A percentile compares a stretch with the other conserved stretches of the same genome.
phyloP scores from a whole-genome alignment of 2,888 invertebrate species.

The Sphinx pinastri region DNA sequence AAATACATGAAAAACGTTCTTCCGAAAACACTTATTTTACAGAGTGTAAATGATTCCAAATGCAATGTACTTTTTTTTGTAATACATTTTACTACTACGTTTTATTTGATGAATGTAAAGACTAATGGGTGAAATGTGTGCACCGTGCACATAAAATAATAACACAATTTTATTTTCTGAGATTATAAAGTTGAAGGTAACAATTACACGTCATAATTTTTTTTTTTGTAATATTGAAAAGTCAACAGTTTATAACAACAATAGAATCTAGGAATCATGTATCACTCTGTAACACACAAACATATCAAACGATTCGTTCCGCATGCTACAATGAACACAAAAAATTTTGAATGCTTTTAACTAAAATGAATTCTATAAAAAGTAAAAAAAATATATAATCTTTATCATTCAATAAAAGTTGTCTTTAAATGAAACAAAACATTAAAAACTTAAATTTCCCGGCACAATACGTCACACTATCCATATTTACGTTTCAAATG shows the following conservation, averaged over 20 bases:
- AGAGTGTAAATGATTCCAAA: neutral
- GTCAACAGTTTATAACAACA: neutral
- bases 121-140: neutral
- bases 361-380: neutral
- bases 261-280: constrained; percentile 2
- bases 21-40: neutral
- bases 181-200: neutral
- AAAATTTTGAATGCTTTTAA: neutral
- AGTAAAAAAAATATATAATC: neutral
- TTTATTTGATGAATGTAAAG: too few species aligned
- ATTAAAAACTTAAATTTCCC: neutral
- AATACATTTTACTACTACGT: too few species aligned
- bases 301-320: constrained; percentile 10
- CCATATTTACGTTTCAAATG: neutral
- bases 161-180: neutral
- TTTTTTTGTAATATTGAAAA: neutral
- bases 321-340: constrained; percentile 18
- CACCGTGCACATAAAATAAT: neutral
- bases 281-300: constrained; percentile 5
- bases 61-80: neutral
- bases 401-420: too few species aligned
- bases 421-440: neutral
- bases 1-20: neutral
- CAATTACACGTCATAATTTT: neutral
- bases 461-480: neutral